These are phyloP conservation scores for Falco novaeseelandiae DNA, from an alignment of 2,797 vertebrate genomes.

Conservation along the genomic window DNA sequence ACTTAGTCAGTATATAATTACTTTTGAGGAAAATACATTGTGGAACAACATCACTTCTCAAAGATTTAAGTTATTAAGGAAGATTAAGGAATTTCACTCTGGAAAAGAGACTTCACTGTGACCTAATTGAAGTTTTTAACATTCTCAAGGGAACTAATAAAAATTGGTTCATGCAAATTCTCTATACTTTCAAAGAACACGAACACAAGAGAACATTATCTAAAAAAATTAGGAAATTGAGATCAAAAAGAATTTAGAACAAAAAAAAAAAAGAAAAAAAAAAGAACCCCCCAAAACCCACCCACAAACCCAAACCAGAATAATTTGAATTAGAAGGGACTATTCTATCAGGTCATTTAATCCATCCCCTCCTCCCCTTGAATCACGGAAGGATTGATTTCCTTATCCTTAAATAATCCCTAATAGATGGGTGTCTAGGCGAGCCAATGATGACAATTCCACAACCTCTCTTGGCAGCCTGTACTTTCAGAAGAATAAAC, in stretches of 20 bases:
- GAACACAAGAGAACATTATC: slow-evolving; percentile 53
- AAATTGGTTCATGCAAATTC: slow-evolving; percentile 74
- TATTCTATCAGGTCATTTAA: slow-evolving; percentile 30
- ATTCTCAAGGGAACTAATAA: slow-evolving; percentile 70
- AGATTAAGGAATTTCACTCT: slow-evolving; percentile 75
- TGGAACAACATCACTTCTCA: slow-evolving; percentile 69
- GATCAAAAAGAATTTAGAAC: slow-evolving; percentile 63
- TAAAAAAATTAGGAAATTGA: slow-evolving; percentile 47
- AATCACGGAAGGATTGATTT: slow-evolving; percentile 46
- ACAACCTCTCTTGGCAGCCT: slow-evolving; percentile 44
- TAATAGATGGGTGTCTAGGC: slow-evolving; percentile 52
- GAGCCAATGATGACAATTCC: slow-evolving; percentile 66
- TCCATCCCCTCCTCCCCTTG: background rate
- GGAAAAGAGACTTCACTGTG: slow-evolving; percentile 74
- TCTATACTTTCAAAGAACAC: slow-evolving; percentile 62
- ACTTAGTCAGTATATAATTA: slow-evolving; percentile 67
- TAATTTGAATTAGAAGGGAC: slow-evolving; percentile 30
- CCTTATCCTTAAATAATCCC: slow-evolving; percentile 67
- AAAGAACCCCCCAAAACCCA: background rate
- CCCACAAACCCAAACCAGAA: background rate
- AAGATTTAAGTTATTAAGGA: slow-evolving; percentile 75
- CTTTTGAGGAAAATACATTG: slow-evolving; percentile 69
- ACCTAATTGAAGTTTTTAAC: slow-evolving; percentile 75
- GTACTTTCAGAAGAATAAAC: slow-evolving; percentile 58
- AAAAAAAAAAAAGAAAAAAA: background rate